A percentile compares a stretch with the other conserved stretches of the same genome.
phyloP scores from a whole-genome alignment of 2,888 invertebrate genomes.

The Ochropacha duplaris region DNA sequence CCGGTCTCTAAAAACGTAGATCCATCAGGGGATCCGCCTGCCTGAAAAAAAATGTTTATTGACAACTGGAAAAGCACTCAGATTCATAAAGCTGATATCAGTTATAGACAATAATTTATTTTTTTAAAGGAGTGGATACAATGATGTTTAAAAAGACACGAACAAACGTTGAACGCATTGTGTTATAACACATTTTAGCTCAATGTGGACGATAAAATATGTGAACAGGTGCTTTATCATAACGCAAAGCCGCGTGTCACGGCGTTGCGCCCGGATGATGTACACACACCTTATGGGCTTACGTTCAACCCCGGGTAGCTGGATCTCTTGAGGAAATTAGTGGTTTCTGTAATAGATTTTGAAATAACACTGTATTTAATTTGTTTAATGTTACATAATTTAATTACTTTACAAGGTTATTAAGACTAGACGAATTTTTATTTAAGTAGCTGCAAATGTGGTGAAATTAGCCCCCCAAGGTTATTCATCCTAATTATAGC shows the following conservation, averaged over 20 bases:
- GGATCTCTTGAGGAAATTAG: constrained; percentile 59
- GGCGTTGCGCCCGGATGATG: constrained; percentile 65
- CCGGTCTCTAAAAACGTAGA: neutral
- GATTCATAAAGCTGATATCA: too few relatives aligned
- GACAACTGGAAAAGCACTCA: too few relatives aligned
- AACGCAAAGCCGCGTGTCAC: constrained; percentile 73
- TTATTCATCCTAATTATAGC: too few relatives aligned
- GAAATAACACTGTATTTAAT: constrained; percentile 26
- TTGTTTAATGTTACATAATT: neutral
- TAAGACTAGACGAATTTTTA: too few relatives aligned
- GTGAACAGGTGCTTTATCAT: constrained; percentile 79
- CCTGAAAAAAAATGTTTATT: too few relatives aligned
- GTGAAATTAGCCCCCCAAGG: too few relatives aligned
- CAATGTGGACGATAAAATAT: constrained; percentile 73
- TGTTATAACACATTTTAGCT: constrained; percentile 61
- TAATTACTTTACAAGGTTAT: too few relatives aligned
- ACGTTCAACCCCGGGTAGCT: constrained; percentile 45
- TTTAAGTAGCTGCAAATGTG: too few relatives aligned
- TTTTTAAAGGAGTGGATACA: neutral
- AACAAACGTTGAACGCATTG: constrained; percentile 47
- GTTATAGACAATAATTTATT: too few relatives aligned
- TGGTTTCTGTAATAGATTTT: constrained; percentile 63
- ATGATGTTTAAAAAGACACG: constrained; percentile 14
- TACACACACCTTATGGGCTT: constrained; percentile 72
- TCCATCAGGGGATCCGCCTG: too few relatives aligned